A percentile compares a stretch with the other conserved stretches of the same genome.
phyloP scores from a whole-genome alignment of 2,888 invertebrate genomes.

The Lomographa bimaculata region DNA sequence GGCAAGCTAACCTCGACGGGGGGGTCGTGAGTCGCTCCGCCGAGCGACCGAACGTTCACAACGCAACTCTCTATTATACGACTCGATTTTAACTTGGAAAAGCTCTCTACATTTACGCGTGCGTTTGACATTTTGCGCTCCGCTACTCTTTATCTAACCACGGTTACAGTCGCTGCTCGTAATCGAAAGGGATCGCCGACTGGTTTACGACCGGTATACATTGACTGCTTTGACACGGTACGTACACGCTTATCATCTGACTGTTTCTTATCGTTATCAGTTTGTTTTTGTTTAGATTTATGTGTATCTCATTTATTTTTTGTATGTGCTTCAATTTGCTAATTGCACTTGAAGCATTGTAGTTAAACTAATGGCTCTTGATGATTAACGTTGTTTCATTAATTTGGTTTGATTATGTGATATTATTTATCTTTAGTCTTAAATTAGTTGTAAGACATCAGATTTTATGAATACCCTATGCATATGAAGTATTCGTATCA shows the following conservation, averaged over 20 bases:
- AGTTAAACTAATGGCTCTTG: background rate
- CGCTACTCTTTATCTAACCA: slow-evolving; percentile 55
- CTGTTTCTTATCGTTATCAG: slow-evolving; percentile 46
- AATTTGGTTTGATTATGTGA: slow-evolving; percentile 1
- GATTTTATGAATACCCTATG: too few relatives aligned
- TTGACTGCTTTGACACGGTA: slow-evolving; percentile 68
- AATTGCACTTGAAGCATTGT: slow-evolving; percentile 1
- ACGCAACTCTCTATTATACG: slow-evolving; percentile 47
- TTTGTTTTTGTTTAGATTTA: slow-evolving; percentile 45
- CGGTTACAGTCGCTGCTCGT: slow-evolving; percentile 54
- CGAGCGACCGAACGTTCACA: slow-evolving; percentile 53
- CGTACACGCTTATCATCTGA: slow-evolving; percentile 51
- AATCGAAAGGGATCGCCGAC: slow-evolving; percentile 59
- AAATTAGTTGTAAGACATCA: too few relatives aligned
- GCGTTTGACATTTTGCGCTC: slow-evolving; percentile 58
- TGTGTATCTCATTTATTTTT: slow-evolving; percentile 6
- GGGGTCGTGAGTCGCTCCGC: slow-evolving; percentile 72
- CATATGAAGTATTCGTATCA: too few relatives aligned
- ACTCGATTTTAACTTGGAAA: slow-evolving; percentile 66
- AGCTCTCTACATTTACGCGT: slow-evolving; percentile 61
- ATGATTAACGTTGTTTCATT: background rate
- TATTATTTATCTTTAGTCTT: too few relatives aligned
- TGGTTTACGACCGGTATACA: slow-evolving; percentile 60
- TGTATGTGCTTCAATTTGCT: background rate
- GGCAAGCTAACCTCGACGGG: slow-evolving; percentile 77